Conservation (phyloP, 2,888 invertebrate genomes). For the Spilarctia lutea region DNA sequence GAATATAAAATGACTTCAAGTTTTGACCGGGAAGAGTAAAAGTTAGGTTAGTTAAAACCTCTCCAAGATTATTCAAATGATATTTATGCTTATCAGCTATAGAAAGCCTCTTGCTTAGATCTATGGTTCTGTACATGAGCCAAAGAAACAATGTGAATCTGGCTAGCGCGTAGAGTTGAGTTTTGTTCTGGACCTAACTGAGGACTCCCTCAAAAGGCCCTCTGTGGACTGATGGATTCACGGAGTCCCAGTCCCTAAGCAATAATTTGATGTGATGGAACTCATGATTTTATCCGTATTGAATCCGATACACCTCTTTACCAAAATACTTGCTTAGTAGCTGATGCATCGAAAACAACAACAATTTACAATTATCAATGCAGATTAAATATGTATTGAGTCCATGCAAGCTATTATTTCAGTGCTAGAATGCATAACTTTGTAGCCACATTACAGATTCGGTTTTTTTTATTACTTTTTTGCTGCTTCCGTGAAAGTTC, state of each 20-base stretch:
- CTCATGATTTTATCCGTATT: no score
- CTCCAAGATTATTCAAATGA: no score
- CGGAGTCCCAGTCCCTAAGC: no score
- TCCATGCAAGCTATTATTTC: conserved; percentile 51
- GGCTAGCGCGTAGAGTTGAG: no score
- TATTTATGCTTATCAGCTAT: background rate
- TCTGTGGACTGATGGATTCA: no score
- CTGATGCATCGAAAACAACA: background rate
- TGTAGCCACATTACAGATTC: conserved; percentile 42
- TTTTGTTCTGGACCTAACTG: background rate
- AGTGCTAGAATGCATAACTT: conserved; percentile 30
- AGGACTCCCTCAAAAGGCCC: background rate
- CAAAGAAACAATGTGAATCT: background rate
- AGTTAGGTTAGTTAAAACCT: background rate
- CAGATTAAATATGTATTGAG: conserved; percentile 34
- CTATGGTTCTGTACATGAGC: background rate
- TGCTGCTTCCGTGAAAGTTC: conserved; percentile 30
- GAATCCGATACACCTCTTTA: no score
- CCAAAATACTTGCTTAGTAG: background rate
- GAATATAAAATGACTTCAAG: no score
- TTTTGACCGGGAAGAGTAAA: background rate
- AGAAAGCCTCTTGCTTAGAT: background rate
- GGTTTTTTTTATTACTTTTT: conserved; percentile 52
- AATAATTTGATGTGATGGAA: no score
- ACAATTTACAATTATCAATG: background rate